Evolutionary conservation across 2,797 vertebrate species (phyloP).

Genomic region (Molossus alvarezi): DNA sequence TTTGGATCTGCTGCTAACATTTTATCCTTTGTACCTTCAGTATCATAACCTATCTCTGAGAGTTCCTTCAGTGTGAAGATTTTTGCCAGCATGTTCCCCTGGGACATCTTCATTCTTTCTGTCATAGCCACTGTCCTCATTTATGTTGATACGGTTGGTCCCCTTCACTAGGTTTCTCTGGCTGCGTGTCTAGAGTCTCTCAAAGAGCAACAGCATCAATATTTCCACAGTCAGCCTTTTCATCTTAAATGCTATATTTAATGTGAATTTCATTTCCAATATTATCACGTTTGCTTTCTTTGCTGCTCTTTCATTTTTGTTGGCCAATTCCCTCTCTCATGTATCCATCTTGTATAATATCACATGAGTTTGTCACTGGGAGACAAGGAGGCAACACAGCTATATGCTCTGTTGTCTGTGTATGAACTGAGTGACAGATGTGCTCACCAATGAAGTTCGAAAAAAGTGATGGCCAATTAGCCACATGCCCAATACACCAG

Average conservation of each 20-base stretch:
- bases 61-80: neutral
- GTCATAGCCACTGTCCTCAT: neutral
- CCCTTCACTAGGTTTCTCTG: neutral
- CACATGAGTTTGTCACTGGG: neutral
- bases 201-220: neutral
- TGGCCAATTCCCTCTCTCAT: neutral
- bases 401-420: neutral
- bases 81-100: neutral
- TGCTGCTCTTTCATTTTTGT: neutral
- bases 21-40: neutral
- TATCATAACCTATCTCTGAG: neutral
- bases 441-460: neutral
- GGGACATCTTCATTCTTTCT: neutral
- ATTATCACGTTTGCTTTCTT: neutral
- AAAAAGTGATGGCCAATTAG: conserved; percentile 28
- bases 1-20: neutral
- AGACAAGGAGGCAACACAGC: neutral
- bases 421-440: neutral
- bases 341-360: neutral
- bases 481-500: neutral
- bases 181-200: neutral
- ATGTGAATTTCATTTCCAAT: neutral
- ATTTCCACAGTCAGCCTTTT: neutral
- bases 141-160: neutral
- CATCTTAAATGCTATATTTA: neutral